Conservation (phyloP, 2,113 vertebrate genomes). For the Limanda limanda region DNA sequence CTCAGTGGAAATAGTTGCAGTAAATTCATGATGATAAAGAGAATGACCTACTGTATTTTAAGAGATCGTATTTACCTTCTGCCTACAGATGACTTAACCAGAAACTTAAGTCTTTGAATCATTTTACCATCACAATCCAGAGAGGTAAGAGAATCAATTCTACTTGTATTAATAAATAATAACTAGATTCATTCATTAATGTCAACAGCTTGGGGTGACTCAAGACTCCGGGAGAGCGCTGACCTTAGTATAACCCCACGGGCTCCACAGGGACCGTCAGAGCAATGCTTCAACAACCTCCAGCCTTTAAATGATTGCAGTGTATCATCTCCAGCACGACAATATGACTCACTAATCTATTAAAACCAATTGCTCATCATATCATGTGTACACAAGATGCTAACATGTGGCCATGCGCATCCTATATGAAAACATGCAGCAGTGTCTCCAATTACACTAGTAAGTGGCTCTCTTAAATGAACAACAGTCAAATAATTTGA, state of each 20-base stretch:
- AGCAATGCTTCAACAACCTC: neutral
- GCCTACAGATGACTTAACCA: neutral
- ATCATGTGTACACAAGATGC: neutral
- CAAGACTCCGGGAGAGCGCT: slow-evolving; percentile 10
- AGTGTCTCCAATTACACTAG: neutral
- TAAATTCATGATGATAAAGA: too few relatives aligned
- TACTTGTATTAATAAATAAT: slow-evolving; percentile 54
- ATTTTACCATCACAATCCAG: neutral
- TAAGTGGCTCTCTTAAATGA: neutral
- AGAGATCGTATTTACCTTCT: neutral
- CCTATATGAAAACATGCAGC: neutral
- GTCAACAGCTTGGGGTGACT: slow-evolving; percentile 22
- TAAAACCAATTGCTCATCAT: neutral
- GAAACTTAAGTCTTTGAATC: neutral
- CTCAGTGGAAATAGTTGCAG: too few relatives aligned
- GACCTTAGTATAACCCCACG: slow-evolving; percentile 40
- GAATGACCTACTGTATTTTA: neutral
- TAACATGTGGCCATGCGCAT: neutral
- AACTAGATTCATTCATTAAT: slow-evolving; percentile 44
- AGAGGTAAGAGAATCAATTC: slow-evolving; percentile 22
- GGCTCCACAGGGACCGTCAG: neutral
- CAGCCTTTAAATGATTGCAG: slow-evolving; percentile 1
- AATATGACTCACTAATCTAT: neutral
- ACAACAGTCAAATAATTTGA: too few relatives aligned
- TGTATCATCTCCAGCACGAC: neutral